Conservation (phyloP, 2,888 invertebrate genomes). For the Terebella lapidaria region DNA sequence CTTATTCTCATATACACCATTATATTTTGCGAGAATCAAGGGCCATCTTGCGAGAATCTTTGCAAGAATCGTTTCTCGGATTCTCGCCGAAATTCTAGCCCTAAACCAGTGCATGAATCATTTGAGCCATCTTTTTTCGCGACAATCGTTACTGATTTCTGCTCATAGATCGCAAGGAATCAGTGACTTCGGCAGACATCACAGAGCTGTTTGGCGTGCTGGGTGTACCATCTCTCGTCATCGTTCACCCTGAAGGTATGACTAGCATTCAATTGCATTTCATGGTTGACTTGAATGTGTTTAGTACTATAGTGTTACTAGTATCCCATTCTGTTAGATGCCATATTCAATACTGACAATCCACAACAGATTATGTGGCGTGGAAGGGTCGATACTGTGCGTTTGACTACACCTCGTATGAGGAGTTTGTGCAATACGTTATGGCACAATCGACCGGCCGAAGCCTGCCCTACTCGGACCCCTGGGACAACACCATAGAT, state of each 20-base stretch:
- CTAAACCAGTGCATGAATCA: no score
- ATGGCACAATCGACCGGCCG: slow-evolving; percentile 26
- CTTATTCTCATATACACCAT: no score
- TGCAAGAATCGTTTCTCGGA: no score
- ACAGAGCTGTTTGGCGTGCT: slow-evolving; percentile 45
- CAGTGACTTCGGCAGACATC: slow-evolving; percentile 23
- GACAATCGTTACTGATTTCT: no score
- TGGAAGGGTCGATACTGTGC: slow-evolving; percentile 52
- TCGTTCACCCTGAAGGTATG: slow-evolving; percentile 50
- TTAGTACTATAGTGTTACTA: no score
- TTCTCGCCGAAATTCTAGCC: no score
- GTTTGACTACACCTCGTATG: slow-evolving; percentile 42
- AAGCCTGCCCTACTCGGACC: slow-evolving; percentile 7
- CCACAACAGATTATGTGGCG: slow-evolving; percentile 42
- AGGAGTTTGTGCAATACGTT: slow-evolving; percentile 44
- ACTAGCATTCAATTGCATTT: not conserved
- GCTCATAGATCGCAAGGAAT: not conserved
- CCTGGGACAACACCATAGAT: slow-evolving; percentile 20
- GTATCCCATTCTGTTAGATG: no score
- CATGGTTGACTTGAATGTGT: not conserved
- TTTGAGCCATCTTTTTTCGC: no score
- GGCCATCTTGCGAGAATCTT: no score
- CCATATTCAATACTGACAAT: no score
- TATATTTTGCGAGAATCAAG: no score
- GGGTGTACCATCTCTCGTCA: slow-evolving; percentile 49